A percentile compares a stretch with the other conserved stretches of the same genome.
Conservation (phyloP, 2,888 invertebrate species). For the Prosapia bicincta region DNA sequence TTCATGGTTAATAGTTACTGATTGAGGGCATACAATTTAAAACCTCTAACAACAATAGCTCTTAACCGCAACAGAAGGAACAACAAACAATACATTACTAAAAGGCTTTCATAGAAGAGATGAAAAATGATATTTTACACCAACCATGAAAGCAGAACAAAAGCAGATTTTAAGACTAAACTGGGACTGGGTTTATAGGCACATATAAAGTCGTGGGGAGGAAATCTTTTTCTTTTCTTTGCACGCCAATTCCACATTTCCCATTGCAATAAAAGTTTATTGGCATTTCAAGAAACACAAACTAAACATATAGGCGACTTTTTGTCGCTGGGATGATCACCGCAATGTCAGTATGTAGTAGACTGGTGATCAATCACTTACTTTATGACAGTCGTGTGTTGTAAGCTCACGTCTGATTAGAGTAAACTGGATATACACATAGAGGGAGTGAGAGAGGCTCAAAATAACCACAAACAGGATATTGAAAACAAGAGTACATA, state of each 20-base stretch:
- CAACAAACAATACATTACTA: not conserved
- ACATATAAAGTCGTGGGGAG: not conserved
- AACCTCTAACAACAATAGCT: not conserved
- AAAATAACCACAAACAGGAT: no score
- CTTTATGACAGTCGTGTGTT: not conserved
- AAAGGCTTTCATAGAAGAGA: not conserved
- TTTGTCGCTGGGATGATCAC: not conserved
- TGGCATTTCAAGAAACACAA: not conserved
- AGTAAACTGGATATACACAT: no score
- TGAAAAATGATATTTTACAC: not conserved
- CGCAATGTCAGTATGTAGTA: no score
- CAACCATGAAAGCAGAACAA: not conserved
- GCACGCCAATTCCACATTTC: not conserved
- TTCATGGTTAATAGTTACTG: no score
- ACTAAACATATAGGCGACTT: not conserved
- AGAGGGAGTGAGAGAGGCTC: no score
- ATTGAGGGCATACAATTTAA: no score
- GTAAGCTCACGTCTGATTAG: no score
- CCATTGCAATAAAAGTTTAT: not conserved
- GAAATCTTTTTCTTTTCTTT: not conserved
- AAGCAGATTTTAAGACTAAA: not conserved
- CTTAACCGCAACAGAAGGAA: not conserved
- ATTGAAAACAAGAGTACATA: no score
- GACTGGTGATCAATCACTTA: not conserved
- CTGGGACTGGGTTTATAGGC: not conserved